A percentile compares a stretch with the other conserved stretches of the same genome.
Conservation (phyloP, 1,140 invertebrate genomes). For the Delia radicum region DNA sequence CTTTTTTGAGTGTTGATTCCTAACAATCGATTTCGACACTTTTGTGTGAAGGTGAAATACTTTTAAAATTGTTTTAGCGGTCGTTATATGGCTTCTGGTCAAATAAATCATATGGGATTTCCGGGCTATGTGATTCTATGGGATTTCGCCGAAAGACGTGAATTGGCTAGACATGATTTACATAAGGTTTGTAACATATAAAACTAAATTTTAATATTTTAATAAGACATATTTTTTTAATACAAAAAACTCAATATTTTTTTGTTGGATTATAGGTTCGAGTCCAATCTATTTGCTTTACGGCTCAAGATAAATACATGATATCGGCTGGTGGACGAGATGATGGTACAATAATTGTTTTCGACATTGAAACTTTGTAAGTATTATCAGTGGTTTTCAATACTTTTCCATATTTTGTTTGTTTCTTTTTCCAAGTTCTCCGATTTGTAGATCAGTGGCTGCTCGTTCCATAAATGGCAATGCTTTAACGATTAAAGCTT, state of each 20-base stretch:
- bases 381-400: not conserved
- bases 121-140: slow-evolving; percentile 85
- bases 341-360: slow-evolving; percentile 79
- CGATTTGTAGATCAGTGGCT: slow-evolving; percentile 68
- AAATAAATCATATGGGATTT: slow-evolving; percentile 87
- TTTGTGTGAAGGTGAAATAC: no score
- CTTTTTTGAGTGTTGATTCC: no score
- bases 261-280: slow-evolving; percentile 58
- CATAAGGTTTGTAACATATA: slow-evolving; percentile 67
- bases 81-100: slow-evolving; percentile 81
- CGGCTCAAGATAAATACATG: slow-evolving; percentile 75
- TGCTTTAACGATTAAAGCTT: slow-evolving; percentile 61
- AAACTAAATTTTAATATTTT: not conserved
- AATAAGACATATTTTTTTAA: not conserved
- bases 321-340: slow-evolving; percentile 86
- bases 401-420: not conserved
- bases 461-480: slow-evolving; percentile 68
- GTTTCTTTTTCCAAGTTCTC: slow-evolving; percentile 47
- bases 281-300: slow-evolving; percentile 80
- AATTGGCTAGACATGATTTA: slow-evolving; percentile 70
- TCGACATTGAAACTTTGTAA: slow-evolving; percentile 65
- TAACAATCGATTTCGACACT: no score
- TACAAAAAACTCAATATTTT: not conserved
- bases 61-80: slow-evolving; percentile 63
- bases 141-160: slow-evolving; percentile 70